Evolutionary conservation across 37 sponge, comb jelly and placozoan species (phyloP).

Genomic region (Spongilla lacustris): DNA sequence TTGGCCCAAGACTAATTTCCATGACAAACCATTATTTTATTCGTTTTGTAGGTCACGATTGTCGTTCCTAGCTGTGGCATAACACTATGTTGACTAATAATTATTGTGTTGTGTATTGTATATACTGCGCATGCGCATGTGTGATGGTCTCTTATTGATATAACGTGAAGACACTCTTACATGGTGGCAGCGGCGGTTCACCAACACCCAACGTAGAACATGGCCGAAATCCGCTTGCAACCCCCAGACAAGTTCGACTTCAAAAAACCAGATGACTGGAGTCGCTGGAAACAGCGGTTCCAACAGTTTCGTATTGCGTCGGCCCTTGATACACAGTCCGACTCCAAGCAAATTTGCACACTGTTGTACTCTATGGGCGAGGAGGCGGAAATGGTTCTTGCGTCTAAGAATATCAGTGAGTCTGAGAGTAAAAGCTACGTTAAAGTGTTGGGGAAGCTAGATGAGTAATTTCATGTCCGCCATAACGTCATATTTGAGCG

Average conservation of each 20-base stretch:
- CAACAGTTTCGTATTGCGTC: conserved; percentile 37
- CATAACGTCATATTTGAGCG: too few relatives aligned
- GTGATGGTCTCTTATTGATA: too few relatives aligned
- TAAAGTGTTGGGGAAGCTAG: conserved; percentile 15
- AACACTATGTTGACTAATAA: too few relatives aligned
- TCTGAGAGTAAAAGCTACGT: conserved; percentile 32
- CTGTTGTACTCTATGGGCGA: conserved; percentile 54
- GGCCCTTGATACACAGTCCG: conserved; percentile 14
- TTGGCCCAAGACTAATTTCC: too few relatives aligned
- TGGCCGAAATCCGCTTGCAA: conserved; percentile 25
- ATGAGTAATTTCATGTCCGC: conserved; percentile 36
- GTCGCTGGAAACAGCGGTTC: conserved; percentile 17
- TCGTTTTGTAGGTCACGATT: too few relatives aligned
- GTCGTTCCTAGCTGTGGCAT: too few relatives aligned
- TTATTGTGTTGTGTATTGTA: too few relatives aligned
- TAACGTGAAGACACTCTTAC: too few relatives aligned
- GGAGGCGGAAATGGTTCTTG: conserved; percentile 31
- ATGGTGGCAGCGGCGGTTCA: conserved; percentile 47
- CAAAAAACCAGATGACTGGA: too few relatives aligned
- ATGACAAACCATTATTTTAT: too few relatives aligned
- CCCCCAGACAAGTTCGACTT: too few relatives aligned
- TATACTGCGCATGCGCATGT: too few relatives aligned
- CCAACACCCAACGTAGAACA: not conserved
- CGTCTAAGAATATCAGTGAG: conserved; percentile 27
- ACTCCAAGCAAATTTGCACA: conserved; percentile 25